Base-by-base conservation (phyloP, 2,113 vertebrate species). In the Aramus guarauna region DNA sequence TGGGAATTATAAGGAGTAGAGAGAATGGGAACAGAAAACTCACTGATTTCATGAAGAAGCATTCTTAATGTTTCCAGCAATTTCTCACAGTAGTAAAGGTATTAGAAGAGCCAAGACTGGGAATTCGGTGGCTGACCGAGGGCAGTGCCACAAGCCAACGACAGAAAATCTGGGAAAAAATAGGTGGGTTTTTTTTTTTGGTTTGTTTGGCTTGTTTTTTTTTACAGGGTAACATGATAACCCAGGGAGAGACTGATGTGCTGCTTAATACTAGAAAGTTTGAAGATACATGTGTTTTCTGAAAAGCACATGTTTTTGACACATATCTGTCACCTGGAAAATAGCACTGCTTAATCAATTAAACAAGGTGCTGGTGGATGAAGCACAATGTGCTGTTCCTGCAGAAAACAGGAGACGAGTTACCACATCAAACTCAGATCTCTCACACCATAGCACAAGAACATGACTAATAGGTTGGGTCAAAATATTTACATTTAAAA, bases 401-500 rank as follows among this genome's bases (percentile, higher is more conserved):
- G 86, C 84, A 85, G 89, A 91, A 92, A 87, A 50, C 30, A 55
- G 23, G 76, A 82, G 64, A 88, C 1, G 1, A 68, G 34, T 77
- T 81, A 77, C 56, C 69, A 48, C 56, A 75, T 75, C 56, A 68
- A 23, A 64, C 47, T 89, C 56, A 13, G 24, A 50, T 90, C 55
- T 85, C 86, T 86, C 56, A 32, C 64, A 45, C 53, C 85, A 68
- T 37, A 80, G 81, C 37, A 90, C 53, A 55, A 82, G 41, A 89
- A 66, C 41, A 48, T 91, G 93, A 95, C 59, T 96, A 95, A 96
- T 73, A 79, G 66, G 37, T 48, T 87, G 27, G 71, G 36, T 96
- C 77, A 92, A 96, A 96, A 96, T 94, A 95, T 97, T 97, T 96
- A 94, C 71, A 60, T 90, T 96, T 79, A 47, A 83, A 96, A 41